A percentile compares a stretch with the other conserved stretches of the same genome.
phyloP scores from a whole-genome alignment of 1,140 invertebrate genomes.

The Drosophila triauraria region DNA sequence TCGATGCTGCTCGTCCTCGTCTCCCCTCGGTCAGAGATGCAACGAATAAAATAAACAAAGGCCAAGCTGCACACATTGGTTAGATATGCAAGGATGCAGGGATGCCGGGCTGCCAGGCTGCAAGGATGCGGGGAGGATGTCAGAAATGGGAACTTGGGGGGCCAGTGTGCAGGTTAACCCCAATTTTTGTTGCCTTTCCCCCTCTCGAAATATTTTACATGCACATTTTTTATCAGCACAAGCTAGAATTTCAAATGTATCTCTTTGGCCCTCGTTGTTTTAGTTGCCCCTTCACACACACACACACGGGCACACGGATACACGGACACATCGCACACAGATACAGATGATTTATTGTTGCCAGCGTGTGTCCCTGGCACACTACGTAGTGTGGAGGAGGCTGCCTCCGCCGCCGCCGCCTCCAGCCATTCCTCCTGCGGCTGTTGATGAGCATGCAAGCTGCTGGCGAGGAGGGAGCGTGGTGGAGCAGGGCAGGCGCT shows the following conservation, averaged over 20 bases:
- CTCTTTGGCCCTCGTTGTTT: conserved; percentile 58
- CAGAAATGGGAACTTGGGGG: conserved; percentile 5
- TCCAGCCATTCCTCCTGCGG: conserved; percentile 24
- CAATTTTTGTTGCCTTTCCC: conserved; percentile 59
- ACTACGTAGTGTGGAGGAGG: background rate
- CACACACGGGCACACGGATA: background rate
- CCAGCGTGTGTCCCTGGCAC: conserved; percentile 46
- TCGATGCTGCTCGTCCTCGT: background rate
- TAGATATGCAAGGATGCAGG: conserved; percentile 12
- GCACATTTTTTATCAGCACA: conserved; percentile 75
- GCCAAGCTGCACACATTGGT: conserved; percentile 33
- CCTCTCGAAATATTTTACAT: conserved; percentile 70
- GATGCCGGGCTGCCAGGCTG: no score
- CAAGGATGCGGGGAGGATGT: no score
- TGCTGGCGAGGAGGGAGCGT: background rate
- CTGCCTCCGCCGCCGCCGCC: background rate
- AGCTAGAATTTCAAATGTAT: conserved; percentile 79
- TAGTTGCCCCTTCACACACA: conserved; percentile 29
- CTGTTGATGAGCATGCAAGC: conserved; percentile 64
- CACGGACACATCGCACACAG: conserved; percentile 3
- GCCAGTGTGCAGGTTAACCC: conserved; percentile 67
- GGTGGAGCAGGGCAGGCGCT: conserved; percentile 5
- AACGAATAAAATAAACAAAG: conserved; percentile 49
- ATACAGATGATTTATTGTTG: conserved; percentile 76
- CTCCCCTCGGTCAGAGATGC: background rate